Percentiles rank a stretch among this genome's conserved stretches.
Conservation (phyloP, 2,113 vertebrate genomes). For the Protobothrops mucrosquamatus region DNA sequence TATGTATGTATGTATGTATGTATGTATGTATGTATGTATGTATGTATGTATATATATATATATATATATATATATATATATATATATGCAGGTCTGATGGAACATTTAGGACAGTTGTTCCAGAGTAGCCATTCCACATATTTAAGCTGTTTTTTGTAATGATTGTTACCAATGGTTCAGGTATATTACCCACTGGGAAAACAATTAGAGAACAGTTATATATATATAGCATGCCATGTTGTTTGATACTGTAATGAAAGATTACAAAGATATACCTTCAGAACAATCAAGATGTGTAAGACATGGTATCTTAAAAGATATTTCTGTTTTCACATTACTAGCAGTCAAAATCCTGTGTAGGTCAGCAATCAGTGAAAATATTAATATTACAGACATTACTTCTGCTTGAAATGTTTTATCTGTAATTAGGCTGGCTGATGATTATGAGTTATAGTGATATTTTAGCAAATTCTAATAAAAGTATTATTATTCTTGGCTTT, state of each 20-base stretch:
- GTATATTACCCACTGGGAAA: neutral
- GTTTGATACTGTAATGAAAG: neutral
- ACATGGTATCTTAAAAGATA: neutral
- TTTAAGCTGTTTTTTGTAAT: neutral
- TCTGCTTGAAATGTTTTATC: neutral
- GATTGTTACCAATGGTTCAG: neutral
- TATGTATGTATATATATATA: too few relatives aligned
- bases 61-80: too few relatives aligned
- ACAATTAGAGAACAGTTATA: neutral
- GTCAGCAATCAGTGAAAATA: neutral
- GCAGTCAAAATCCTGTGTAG: neutral
- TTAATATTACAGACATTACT: neutral
- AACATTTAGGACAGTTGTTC: neutral
- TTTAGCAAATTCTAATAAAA: neutral
- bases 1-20: too few relatives aligned
- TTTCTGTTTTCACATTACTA: neutral
- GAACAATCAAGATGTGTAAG: neutral
- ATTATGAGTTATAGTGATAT: neutral
- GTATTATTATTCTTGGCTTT: neutral
- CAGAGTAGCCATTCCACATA: neutral
- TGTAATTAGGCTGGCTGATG: neutral
- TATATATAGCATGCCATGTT: neutral
- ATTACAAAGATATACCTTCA: neutral
- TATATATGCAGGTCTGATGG: neutral
- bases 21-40: too few relatives aligned